Conservation (phyloP, 2,888 invertebrate species). For the Hydroisotoma schaefferi region DNA sequence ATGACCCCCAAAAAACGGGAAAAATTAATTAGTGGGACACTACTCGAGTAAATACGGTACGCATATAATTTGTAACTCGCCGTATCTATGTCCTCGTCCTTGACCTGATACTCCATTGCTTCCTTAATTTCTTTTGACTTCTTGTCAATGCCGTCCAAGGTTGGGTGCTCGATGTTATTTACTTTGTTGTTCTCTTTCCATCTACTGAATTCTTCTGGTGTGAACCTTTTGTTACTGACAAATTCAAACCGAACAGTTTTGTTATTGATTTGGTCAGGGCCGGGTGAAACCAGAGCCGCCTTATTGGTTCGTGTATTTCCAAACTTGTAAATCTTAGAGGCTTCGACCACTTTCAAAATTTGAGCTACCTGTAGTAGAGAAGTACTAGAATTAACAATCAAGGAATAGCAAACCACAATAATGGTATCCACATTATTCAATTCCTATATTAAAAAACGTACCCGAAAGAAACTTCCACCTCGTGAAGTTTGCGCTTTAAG, state of each 20-base stretch:
- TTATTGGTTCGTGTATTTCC: conserved; percentile 94
- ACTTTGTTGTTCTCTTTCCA: conserved; percentile 80
- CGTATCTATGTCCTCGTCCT: conserved; percentile 90
- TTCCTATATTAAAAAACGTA: no score
- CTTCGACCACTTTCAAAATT: conserved; percentile 66
- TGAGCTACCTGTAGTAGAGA: conserved; percentile 66
- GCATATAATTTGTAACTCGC: conserved; percentile 51
- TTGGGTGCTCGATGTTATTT: conserved; percentile 68
- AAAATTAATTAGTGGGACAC: no score
- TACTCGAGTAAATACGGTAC: no score
- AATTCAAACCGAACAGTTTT: conserved; percentile 91
- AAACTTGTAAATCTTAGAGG: conserved; percentile 71
- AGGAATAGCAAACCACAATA: neutral
- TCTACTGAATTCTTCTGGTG: conserved; percentile 84
- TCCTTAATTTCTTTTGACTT: conserved; percentile 85
- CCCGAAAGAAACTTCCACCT: neutral
- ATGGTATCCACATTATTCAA: no score
- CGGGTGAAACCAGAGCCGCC: conserved; percentile 64
- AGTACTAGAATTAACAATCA: conserved; percentile 9
- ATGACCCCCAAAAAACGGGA: no score
- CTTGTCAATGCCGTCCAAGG: conserved; percentile 73
- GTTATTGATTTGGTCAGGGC: conserved; percentile 73
- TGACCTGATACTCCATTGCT: conserved; percentile 86
- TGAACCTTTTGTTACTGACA: conserved; percentile 93
- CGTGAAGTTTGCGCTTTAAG: conserved; percentile 82